Conservation (phyloP, 2,888 invertebrate species). For the Beris morrisii region DNA sequence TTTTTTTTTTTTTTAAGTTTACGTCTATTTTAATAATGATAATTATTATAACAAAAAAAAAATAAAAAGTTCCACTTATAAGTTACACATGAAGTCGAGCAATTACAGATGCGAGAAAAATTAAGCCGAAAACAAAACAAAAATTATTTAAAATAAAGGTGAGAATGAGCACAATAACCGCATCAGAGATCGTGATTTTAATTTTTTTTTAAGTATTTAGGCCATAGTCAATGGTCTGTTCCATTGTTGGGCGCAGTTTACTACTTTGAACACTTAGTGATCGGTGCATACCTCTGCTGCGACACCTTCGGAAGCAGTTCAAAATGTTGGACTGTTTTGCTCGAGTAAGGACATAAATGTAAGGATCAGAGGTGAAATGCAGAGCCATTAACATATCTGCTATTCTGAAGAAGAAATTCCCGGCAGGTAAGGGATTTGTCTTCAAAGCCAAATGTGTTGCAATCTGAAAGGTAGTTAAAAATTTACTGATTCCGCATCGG, state of each 20-base stretch:
- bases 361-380: slow-evolving; percentile 82
- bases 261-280: slow-evolving; percentile 54
- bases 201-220: slow-evolving; percentile 43
- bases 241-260: slow-evolving; percentile 51
- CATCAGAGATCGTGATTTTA: no score
- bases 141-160: no score
- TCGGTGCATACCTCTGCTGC: slow-evolving; percentile 46
- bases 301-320: slow-evolving; percentile 51
- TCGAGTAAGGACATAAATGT: slow-evolving; percentile 77
- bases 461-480: slow-evolving; percentile 56
- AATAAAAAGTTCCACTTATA: no score
- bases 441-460: slow-evolving; percentile 63
- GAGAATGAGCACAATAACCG: no score
- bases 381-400: slow-evolving; percentile 77
- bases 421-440: slow-evolving; percentile 46
- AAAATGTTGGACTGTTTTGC: slow-evolving; percentile 55
- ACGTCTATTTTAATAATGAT: background rate
- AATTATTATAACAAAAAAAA: background rate
- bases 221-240: slow-evolving; percentile 51
- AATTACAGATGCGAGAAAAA: no score
- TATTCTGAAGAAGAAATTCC: slow-evolving; percentile 56
- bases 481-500: background rate
- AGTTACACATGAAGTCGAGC: no score
- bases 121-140: no score
- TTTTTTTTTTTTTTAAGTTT: background rate